Evolutionary conservation across 2,888 invertebrate genomes (phyloP).

Genomic region (Eupithecia vulgata): DNA sequence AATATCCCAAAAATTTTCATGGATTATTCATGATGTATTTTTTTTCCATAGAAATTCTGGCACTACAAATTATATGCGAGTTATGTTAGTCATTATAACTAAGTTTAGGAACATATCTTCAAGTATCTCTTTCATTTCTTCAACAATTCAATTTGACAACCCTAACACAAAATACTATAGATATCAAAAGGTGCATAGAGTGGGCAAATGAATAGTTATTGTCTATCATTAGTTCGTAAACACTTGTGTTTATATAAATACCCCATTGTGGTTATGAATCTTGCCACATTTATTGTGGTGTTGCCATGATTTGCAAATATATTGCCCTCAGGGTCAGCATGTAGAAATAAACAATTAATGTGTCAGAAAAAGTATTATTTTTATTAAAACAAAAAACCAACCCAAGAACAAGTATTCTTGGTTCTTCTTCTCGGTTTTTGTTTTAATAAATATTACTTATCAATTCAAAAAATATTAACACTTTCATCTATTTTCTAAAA

Average conservation of each 20-base stretch:
- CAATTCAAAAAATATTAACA: too few relatives aligned
- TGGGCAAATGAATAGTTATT: slow-evolving; percentile 58
- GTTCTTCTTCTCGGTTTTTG: too few relatives aligned
- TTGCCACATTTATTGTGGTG: slow-evolving; percentile 58
- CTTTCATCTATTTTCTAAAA: too few relatives aligned
- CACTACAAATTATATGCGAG: too few relatives aligned
- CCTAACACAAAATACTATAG: slow-evolving; percentile 25
- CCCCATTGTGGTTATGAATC: slow-evolving; percentile 56
- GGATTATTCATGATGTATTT: too few relatives aligned
- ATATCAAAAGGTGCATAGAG: slow-evolving; percentile 55
- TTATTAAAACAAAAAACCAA: too few relatives aligned
- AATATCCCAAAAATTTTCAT: too few relatives aligned
- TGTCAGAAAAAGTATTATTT: background rate
- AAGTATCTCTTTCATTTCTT: background rate
- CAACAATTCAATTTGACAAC: slow-evolving; percentile 6
- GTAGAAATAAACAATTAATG: background rate
- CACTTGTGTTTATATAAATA: slow-evolving; percentile 72
- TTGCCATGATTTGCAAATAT: slow-evolving; percentile 47
- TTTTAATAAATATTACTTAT: too few relatives aligned
- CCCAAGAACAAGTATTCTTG: too few relatives aligned
- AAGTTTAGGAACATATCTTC: background rate
- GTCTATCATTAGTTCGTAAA: slow-evolving; percentile 66
- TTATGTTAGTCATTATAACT: too few relatives aligned
- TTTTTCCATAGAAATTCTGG: background rate
- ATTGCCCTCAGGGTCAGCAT: background rate